phyloP scores from a whole-genome alignment of 2,113 vertebrate species.

The Limnothrissa miodon region DNA sequence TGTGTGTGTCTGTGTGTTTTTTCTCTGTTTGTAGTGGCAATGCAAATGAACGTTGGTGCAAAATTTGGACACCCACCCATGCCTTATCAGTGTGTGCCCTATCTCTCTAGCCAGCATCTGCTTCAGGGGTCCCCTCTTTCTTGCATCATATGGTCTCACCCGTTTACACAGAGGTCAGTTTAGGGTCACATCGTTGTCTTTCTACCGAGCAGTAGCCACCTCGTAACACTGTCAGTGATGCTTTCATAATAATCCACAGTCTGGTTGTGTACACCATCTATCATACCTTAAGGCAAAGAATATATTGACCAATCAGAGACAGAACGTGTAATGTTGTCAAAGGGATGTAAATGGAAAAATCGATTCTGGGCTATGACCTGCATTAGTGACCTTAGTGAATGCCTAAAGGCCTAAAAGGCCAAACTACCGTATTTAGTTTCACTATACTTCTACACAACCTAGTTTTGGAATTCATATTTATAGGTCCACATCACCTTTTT shows the following conservation, averaged over 20 bases:
- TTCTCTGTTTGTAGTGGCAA: neutral
- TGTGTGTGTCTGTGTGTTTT: neutral
- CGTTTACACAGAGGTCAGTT: neutral
- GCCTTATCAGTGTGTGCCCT: neutral
- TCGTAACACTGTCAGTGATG: no score
- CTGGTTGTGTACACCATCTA: neutral
- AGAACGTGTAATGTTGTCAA: neutral
- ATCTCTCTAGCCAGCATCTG: neutral
- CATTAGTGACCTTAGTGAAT: neutral
- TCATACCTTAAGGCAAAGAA: neutral
- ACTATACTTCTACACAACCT: neutral
- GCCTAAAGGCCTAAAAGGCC: no score
- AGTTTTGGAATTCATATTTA: neutral
- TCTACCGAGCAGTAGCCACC: neutral
- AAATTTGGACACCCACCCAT: neutral
- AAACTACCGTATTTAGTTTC: neutral
- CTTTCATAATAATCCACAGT: no score
- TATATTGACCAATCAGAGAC: neutral
- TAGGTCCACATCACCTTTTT: neutral
- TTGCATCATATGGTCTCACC: neutral
- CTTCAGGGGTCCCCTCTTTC: neutral
- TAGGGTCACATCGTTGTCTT: neutral
- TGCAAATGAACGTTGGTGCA: neutral
- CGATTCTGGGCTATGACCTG: no score
- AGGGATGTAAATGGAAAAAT: neutral